Conservation (phyloP, 2,888 invertebrate species). For the Sinhomidia bicolor region DNA sequence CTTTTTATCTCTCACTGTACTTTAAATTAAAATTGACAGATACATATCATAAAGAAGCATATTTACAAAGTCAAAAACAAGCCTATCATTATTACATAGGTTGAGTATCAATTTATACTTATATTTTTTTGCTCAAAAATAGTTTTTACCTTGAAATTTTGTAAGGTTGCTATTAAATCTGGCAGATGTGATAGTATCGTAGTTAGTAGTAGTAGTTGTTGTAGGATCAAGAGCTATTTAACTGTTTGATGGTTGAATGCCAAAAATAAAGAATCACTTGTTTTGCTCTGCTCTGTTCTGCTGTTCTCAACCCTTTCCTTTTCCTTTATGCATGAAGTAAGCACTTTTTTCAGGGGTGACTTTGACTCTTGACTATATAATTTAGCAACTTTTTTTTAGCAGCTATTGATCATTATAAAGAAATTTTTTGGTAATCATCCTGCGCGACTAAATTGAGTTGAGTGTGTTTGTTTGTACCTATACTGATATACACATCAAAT, state of each 20-base stretch:
- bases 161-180: conserved; percentile 30
- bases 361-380: conserved; percentile 19
- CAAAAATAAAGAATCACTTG: neutral
- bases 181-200: conserved; percentile 16
- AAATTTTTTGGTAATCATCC: conserved; percentile 9
- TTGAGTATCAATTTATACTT: neutral
- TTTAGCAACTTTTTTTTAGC: neutral
- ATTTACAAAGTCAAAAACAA: neutral
- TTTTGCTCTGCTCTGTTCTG: neutral
- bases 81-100: neutral
- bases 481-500: neutral
- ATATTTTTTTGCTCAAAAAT: neutral
- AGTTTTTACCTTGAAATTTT: conserved; percentile 36
- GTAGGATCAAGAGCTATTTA: neutral
- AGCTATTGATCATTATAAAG: neutral
- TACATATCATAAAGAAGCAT: neutral
- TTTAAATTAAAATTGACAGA: conserved; percentile 7
- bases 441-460: too few relatives aligned
- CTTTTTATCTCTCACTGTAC: too few relatives aligned
- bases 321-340: neutral
- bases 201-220: too few relatives aligned
- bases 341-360: too few relatives aligned
- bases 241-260: neutral
- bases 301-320: neutral
- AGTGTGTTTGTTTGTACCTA: too few relatives aligned